Evolutionary conservation across 2,113 vertebrate genomes (phyloP).

Genomic region (Pseudorhombus dupliciocellatus): DNA sequence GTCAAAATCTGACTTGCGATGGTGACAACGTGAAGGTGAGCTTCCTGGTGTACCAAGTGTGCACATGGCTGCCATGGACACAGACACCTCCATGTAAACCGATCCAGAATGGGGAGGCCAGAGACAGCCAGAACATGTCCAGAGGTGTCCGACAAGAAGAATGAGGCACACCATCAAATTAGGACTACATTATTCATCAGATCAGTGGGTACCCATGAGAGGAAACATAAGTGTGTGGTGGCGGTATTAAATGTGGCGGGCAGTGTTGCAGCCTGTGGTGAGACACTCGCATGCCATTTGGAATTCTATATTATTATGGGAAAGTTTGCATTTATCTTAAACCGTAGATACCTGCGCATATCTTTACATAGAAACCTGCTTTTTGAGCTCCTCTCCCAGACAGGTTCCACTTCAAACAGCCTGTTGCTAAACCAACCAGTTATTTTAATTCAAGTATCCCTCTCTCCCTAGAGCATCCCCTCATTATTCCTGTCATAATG

Average conservation of each 20-base stretch:
- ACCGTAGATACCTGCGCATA: neutral
- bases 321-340: too few species aligned
- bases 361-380: slow-evolving; percentile 22
- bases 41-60: slow-evolving; percentile 44
- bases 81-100: slow-evolving; percentile 76
- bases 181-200: slow-evolving; percentile 77
- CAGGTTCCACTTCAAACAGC: slow-evolving; percentile 65
- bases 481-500: slow-evolving; percentile 81
- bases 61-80: slow-evolving; percentile 61
- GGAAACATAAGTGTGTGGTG: slow-evolving; percentile 63
- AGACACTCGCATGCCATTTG: neutral
- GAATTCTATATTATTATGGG: neutral
- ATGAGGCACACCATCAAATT: slow-evolving; percentile 75
- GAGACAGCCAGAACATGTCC: slow-evolving; percentile 70
- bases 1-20: slow-evolving; percentile 40
- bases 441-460: slow-evolving; percentile 73
- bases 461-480: slow-evolving; percentile 73
- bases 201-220: slow-evolving; percentile 52
- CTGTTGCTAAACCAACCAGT: slow-evolving; percentile 66
- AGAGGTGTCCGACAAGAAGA: slow-evolving; percentile 75
- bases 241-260: slow-evolving; percentile 59
- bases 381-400: slow-evolving; percentile 24
- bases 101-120: slow-evolving; percentile 64
- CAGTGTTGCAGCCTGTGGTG: slow-evolving; percentile 26
- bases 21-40: slow-evolving; percentile 39